phyloP scores from a whole-genome alignment of 2,888 invertebrate species.

The Eupithecia subumbrata region DNA sequence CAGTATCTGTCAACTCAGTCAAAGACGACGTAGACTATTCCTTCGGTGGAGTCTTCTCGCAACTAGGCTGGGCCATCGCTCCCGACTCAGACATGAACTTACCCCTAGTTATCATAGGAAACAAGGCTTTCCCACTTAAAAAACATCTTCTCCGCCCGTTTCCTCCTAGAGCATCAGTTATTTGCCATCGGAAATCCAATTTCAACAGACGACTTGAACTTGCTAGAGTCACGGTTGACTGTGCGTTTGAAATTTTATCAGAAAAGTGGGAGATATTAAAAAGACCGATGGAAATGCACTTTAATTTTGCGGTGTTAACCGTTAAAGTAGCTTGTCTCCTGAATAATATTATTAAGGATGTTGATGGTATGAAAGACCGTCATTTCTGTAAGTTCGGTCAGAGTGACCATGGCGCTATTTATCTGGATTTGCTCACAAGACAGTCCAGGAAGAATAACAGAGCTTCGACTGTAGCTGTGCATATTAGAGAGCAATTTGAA shows the following conservation, averaged over 20 bases:
- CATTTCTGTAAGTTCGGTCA: slow-evolving; percentile 38
- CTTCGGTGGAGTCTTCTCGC: slow-evolving; percentile 26
- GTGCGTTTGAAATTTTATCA: slow-evolving; percentile 46
- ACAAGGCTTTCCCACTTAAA: slow-evolving; percentile 45
- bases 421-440: slow-evolving; percentile 34
- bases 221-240: slow-evolving; percentile 42
- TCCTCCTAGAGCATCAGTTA: slow-evolving; percentile 26
- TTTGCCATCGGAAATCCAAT: slow-evolving; percentile 28
- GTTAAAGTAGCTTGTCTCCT: slow-evolving; percentile 42
- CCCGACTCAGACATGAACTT: slow-evolving; percentile 39
- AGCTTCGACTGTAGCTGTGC: slow-evolving; percentile 26
- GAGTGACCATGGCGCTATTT: slow-evolving; percentile 33
- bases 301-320: slow-evolving; percentile 30
- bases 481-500: slow-evolving; percentile 35
- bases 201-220: slow-evolving; percentile 41
- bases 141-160: slow-evolving; percentile 42
- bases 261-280: slow-evolving; percentile 48
- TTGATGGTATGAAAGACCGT: slow-evolving; percentile 37
- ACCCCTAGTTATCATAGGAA: slow-evolving; percentile 43
- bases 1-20: slow-evolving; percentile 20
- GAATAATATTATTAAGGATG: slow-evolving; percentile 42
- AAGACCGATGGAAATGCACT: slow-evolving; percentile 34
- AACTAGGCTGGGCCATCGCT: slow-evolving; percentile 33
- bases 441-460: slow-evolving; percentile 31
- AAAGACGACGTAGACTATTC: slow-evolving; percentile 27